phyloP scores from a whole-genome alignment of 2,797 vertebrate species.

The Mormyrops boulengeri region DNA sequence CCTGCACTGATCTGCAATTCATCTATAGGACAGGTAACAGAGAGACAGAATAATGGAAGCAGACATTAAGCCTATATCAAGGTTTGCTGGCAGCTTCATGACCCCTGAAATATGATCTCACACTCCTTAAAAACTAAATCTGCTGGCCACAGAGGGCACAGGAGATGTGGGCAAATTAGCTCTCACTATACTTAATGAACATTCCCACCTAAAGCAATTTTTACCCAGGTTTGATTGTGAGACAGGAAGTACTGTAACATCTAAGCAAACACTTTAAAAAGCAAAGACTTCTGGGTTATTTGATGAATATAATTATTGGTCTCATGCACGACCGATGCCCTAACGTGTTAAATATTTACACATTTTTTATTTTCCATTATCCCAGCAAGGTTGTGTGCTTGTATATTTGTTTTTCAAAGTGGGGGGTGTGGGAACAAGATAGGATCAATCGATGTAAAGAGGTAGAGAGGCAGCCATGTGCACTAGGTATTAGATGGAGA shows the following conservation, averaged over 20 bases:
- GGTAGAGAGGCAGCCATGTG: background rate
- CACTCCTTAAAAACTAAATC: constrained; percentile 9
- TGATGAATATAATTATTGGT: background rate
- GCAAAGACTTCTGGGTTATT: background rate
- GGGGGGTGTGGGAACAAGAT: background rate
- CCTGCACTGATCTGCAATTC: background rate
- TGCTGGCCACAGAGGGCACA: background rate
- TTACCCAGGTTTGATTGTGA: background rate
- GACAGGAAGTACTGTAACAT: background rate
- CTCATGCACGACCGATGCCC: background rate
- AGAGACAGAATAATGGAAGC: background rate
- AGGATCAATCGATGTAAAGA: background rate
- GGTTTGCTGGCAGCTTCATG: background rate
- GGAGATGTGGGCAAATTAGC: constrained; percentile 2
- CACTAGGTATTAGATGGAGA: background rate
- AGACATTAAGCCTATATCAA: constrained; percentile 11
- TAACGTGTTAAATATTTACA: background rate
- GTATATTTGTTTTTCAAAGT: background rate
- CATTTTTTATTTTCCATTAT: background rate
- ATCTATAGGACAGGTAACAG: background rate
- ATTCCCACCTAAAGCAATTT: background rate
- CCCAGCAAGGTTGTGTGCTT: background rate
- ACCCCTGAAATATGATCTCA: constrained; percentile 20
- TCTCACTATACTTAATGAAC: background rate
- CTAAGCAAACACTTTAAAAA: background rate